A percentile compares a stretch with the other conserved stretches of the same genome.
Conservation (phyloP, 2,797 vertebrate species). For the Rallus crepitans region DNA sequence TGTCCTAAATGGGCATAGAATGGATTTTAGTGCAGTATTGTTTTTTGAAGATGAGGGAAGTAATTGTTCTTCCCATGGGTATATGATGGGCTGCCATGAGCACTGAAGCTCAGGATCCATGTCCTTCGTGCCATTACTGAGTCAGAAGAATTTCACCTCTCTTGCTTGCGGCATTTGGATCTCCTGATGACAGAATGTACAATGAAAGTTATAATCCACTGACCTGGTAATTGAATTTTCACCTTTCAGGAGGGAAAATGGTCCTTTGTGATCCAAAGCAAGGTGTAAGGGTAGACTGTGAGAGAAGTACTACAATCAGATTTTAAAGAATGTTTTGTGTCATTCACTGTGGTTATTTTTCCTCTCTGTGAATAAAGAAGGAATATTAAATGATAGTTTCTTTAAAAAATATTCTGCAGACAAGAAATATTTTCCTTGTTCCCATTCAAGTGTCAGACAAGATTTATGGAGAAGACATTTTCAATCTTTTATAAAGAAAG, state of each 20-base stretch:
- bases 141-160: neutral
- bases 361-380: neutral
- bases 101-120: rapidly evolving
- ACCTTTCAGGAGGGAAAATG: neutral
- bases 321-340: neutral
- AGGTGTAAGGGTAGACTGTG: neutral
- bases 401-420: neutral
- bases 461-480: neutral
- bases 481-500: neutral
- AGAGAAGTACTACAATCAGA: neutral
- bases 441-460: neutral
- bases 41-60: neutral
- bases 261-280: neutral
- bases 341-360: neutral
- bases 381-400: neutral
- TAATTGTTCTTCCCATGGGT: neutral
- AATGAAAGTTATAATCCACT: neutral
- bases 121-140: neutral
- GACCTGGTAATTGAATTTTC: neutral
- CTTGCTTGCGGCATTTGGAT: neutral
- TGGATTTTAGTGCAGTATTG: neutral
- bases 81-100: neutral
- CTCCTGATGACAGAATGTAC: neutral
- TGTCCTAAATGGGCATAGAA: neutral
- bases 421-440: neutral